Evolutionary conservation across 2,113 vertebrate genomes (phyloP).

Genomic region (Urocynchramus pylzowi): DNA sequence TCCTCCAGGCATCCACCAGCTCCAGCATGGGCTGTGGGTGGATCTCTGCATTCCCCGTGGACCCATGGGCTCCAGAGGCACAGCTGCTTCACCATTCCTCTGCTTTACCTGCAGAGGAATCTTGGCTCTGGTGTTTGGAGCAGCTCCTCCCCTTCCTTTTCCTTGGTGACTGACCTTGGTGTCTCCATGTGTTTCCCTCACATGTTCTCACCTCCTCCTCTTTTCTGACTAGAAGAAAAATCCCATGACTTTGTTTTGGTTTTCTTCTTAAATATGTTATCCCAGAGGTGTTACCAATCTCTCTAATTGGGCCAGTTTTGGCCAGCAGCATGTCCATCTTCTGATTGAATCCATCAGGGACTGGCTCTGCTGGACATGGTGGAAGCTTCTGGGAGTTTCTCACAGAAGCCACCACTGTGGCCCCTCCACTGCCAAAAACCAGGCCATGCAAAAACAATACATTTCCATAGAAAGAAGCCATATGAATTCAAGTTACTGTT

Average conservation of each 20-base stretch:
- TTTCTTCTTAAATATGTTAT: neutral
- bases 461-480: neutral
- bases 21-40: neutral
- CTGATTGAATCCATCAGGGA: neutral
- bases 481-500: neutral
- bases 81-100: neutral
- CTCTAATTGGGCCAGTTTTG: neutral
- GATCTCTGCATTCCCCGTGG: neutral
- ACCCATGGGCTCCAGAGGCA: neutral
- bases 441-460: neutral
- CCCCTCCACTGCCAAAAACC: neutral
- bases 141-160: neutral
- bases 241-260: neutral
- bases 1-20: neutral
- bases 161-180: neutral
- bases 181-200: neutral
- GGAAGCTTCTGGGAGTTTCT: neutral
- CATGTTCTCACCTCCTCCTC: neutral
- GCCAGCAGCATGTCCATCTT: neutral
- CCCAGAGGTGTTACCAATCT: neutral
- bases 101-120: neutral
- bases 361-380: neutral
- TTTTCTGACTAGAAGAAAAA: neutral
- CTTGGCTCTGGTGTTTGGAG: rapidly evolving
- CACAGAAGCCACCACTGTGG: neutral